phyloP scores from a whole-genome alignment of 2,888 invertebrate genomes.

The Andricus quercusramuli region DNA sequence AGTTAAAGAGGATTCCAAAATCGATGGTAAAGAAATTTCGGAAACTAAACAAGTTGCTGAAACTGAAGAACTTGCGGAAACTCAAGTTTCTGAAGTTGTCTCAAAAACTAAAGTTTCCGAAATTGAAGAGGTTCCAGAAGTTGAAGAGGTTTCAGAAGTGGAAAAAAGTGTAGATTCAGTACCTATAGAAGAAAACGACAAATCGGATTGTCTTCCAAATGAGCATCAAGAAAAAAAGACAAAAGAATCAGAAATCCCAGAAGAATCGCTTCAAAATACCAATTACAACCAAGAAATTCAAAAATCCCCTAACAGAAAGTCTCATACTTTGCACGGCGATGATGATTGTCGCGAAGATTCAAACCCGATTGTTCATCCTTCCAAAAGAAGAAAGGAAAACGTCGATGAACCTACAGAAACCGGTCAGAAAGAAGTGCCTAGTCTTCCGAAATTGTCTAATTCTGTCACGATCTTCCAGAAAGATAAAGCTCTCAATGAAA shows the following conservation, averaged over 20 bases:
- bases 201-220: not conserved
- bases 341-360: conserved; percentile 21
- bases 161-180: conserved; percentile 32
- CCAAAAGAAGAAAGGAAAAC: conserved; percentile 58
- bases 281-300: conserved; percentile 14
- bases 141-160: not conserved
- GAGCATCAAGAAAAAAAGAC: not conserved
- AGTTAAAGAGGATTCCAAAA: conserved; percentile 24
- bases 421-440: conserved; percentile 46
- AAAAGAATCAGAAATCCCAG: not conserved
- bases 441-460: not conserved
- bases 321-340: conserved; percentile 47
- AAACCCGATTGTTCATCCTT: conserved; percentile 52
- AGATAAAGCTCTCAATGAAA: not conserved
- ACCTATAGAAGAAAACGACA: conserved; percentile 1
- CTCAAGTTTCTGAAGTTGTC: conserved; percentile 21
- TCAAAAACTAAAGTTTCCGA: conserved; percentile 43
- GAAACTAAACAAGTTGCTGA: not conserved
- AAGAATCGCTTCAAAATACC: not conserved
- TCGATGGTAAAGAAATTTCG: conserved; percentile 18
- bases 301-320: conserved; percentile 39
- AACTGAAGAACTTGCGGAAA: conserved; percentile 39
- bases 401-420: conserved; percentile 48
- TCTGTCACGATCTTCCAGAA: not conserved
- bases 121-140: conserved; percentile 13